These are phyloP conservation scores for Cyclophora albipunctata DNA, from an alignment of 2,888 invertebrate genomes.

Conservation along the genomic window DNA sequence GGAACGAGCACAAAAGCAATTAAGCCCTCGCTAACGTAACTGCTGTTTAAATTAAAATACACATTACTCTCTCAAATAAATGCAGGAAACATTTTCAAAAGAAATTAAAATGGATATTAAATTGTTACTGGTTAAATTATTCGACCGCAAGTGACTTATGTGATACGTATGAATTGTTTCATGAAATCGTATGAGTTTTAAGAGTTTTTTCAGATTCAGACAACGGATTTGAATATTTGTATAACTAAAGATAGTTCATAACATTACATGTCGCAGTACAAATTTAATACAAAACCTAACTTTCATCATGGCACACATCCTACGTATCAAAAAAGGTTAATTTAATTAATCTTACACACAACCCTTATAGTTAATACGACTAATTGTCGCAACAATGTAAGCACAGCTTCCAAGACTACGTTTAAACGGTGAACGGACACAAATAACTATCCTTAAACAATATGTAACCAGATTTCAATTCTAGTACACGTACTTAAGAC, in stretches of 20 bases:
- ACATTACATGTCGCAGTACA: too few species aligned
- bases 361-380: too few species aligned
- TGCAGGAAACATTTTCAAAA: too few species aligned
- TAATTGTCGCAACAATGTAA: too few species aligned
- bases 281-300: too few species aligned
- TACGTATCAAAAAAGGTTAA: too few species aligned
- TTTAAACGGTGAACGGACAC: slow-evolving; percentile 27
- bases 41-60: slow-evolving; percentile 13
- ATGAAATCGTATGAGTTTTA: too few species aligned
- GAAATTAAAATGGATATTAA: slow-evolving; percentile 11
- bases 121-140: not conserved
- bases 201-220: too few species aligned
- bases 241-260: too few species aligned
- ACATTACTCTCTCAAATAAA: slow-evolving; percentile 12
- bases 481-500: slow-evolving; percentile 13
- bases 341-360: too few species aligned
- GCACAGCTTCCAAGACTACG: slow-evolving; percentile 5
- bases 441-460: slow-evolving; percentile 23
- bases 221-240: too few species aligned
- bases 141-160: not conserved
- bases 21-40: slow-evolving; percentile 9
- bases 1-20: slow-evolving; percentile 14
- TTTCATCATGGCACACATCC: too few species aligned
- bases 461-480: slow-evolving; percentile 17
- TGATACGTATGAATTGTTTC: not conserved